Conservation (phyloP, 2,888 invertebrate species). For the Hirudinaria manillensis region DNA sequence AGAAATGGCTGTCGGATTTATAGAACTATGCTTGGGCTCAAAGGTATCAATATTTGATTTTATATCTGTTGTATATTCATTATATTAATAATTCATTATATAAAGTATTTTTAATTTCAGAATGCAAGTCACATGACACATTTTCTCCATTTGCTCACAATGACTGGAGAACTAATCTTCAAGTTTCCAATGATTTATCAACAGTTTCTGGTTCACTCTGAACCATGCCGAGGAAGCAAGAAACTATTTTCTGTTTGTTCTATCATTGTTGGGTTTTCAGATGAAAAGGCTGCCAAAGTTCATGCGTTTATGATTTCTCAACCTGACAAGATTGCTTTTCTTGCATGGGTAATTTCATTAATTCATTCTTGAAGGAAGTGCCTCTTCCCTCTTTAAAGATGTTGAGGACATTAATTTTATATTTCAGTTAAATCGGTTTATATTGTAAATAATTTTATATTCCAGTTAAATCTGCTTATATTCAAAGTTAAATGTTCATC, state of each 20-base stretch:
- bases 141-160: not conserved
- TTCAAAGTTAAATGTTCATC: not conserved
- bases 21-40: not conserved
- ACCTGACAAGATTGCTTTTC: not conserved
- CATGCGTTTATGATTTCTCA: constrained; percentile 1
- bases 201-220: not conserved
- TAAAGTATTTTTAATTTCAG: not conserved
- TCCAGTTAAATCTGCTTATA: not conserved
- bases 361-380: no score
- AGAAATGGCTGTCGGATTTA: not conserved
- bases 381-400: not conserved
- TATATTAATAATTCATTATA: not conserved
- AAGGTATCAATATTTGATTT: not conserved
- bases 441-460: not conserved
- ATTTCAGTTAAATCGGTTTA: not conserved
- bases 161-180: not conserved
- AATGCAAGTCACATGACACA: constrained; percentile 1
- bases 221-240: not conserved
- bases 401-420: not conserved
- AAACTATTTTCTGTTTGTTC: not conserved
- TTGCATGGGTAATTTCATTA: not conserved
- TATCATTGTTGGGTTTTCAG: not conserved
- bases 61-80: not conserved
- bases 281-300: not conserved
- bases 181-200: not conserved